Evolutionary conservation across 2,888 invertebrate species (phyloP).

Genomic region (Drosophila quasianomalipes): DNA sequence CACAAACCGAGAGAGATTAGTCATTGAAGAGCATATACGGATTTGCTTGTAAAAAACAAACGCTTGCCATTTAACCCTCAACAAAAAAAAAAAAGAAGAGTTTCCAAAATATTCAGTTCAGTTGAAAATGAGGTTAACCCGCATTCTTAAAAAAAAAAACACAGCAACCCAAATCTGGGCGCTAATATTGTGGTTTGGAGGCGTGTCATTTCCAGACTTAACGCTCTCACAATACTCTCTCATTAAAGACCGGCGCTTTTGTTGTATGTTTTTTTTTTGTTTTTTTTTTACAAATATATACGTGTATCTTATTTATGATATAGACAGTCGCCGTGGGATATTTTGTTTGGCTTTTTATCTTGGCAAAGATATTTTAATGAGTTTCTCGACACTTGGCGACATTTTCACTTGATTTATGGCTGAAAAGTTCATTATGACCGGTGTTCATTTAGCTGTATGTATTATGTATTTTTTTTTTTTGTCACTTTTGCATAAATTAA

Average conservation of each 20-base stretch:
- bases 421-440: slow-evolving; percentile 32
- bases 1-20: slow-evolving; percentile 38
- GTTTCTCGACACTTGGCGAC: slow-evolving; percentile 62
- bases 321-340: slow-evolving; percentile 30
- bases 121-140: slow-evolving; percentile 45
- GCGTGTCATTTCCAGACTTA: slow-evolving; percentile 34
- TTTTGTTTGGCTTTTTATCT: slow-evolving; percentile 19
- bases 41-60: slow-evolving; percentile 19
- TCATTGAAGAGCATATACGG: slow-evolving; percentile 41
- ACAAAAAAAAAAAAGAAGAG: neutral
- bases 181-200: slow-evolving; percentile 35
- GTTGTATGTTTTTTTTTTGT: slow-evolving; percentile 23
- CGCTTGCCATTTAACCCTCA: slow-evolving; percentile 15
- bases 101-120: slow-evolving; percentile 2
- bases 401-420: slow-evolving; percentile 55
- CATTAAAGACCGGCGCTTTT: slow-evolving; percentile 49
- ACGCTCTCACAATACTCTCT: slow-evolving; percentile 37
- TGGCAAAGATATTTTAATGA: slow-evolving; percentile 59
- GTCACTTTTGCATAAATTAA: slow-evolving; percentile 35
- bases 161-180: slow-evolving; percentile 28
- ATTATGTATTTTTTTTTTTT: neutral
- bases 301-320: slow-evolving; percentile 40
- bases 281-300: slow-evolving; percentile 1
- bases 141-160: slow-evolving; percentile 26
- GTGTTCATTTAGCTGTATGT: slow-evolving; percentile 11